Evolutionary conservation across 2,797 vertebrate species (phyloP).

Genomic region (Sebastes iracundus): DNA sequence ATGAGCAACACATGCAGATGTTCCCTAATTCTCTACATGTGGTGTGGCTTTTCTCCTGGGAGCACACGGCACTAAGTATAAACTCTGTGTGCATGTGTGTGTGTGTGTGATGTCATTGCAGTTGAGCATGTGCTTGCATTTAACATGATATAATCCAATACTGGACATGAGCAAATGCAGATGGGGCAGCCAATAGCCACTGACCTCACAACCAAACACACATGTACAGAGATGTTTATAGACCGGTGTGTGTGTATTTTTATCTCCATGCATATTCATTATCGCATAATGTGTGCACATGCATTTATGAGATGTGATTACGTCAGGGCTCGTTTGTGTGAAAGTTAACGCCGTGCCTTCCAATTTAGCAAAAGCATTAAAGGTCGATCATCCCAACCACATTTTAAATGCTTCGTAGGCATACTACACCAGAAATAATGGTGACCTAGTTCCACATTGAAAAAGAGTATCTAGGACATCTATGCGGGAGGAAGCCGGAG

Average conservation of each 20-base stretch:
- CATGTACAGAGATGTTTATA: background rate
- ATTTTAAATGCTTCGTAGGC: background rate
- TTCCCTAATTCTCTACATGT: slow-evolving; percentile 69
- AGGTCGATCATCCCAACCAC: background rate
- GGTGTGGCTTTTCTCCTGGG: slow-evolving; percentile 54
- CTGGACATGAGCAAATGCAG: slow-evolving; percentile 46
- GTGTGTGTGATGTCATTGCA: slow-evolving; percentile 70
- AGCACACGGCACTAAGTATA: slow-evolving; percentile 40
- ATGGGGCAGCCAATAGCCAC: slow-evolving; percentile 30
- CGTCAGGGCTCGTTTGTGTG: background rate
- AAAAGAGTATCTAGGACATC: background rate
- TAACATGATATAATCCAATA: slow-evolving; percentile 75
- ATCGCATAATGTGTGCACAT: background rate
- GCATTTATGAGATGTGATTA: background rate
- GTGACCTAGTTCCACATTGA: background rate
- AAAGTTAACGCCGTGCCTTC: background rate
- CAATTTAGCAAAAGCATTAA: background rate
- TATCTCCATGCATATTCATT: background rate
- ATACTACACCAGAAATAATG: background rate
- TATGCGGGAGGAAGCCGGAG: no score
- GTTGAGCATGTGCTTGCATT: slow-evolving; percentile 72
- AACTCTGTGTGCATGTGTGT: slow-evolving; percentile 16
- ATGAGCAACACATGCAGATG: slow-evolving; percentile 71
- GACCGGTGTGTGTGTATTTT: background rate
- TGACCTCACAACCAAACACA: slow-evolving; percentile 47